A percentile compares a stretch with the other conserved stretches of the same genome.
These are phyloP conservation scores for Coenonympha glycerion DNA, from an alignment of 2,888 invertebrate genomes.

Conservation along the genomic window DNA sequence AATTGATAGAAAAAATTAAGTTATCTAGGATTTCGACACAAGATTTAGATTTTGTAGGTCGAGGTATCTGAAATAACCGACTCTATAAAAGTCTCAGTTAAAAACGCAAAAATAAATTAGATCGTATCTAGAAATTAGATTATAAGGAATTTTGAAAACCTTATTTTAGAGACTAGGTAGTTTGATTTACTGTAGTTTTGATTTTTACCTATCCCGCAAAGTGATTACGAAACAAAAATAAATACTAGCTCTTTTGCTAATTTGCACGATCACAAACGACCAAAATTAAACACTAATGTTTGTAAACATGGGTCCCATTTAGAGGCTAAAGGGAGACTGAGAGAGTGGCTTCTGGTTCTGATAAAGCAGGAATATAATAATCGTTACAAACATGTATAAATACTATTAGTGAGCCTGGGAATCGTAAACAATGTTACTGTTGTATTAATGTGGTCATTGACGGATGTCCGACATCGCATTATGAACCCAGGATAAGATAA, in stretches of 20 bases:
- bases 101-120: too few relatives aligned
- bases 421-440: constrained; percentile 15
- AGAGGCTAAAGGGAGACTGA: constrained; percentile 19
- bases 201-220: not conserved
- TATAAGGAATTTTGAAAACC: too few relatives aligned
- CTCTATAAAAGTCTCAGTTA: too few relatives aligned
- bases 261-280: not conserved
- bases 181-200: not conserved
- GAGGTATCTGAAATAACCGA: too few relatives aligned
- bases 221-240: not conserved
- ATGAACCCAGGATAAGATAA: constrained; percentile 21
- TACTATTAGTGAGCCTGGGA: constrained; percentile 22
- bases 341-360: constrained; percentile 1
- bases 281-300: not conserved
- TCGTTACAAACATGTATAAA: too few relatives aligned
- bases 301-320: constrained; percentile 18
- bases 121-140: too few relatives aligned
- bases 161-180: too few relatives aligned
- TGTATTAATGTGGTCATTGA: constrained; percentile 25
- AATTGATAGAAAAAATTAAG: too few relatives aligned
- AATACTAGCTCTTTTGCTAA: too few relatives aligned
- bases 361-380: constrained; percentile 17
- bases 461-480: constrained; percentile 22
- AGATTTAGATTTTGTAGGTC: too few relatives aligned
- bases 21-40: too few relatives aligned